phyloP scores from a whole-genome alignment of 2,113 vertebrate species.

The Hyaena hyaena region DNA sequence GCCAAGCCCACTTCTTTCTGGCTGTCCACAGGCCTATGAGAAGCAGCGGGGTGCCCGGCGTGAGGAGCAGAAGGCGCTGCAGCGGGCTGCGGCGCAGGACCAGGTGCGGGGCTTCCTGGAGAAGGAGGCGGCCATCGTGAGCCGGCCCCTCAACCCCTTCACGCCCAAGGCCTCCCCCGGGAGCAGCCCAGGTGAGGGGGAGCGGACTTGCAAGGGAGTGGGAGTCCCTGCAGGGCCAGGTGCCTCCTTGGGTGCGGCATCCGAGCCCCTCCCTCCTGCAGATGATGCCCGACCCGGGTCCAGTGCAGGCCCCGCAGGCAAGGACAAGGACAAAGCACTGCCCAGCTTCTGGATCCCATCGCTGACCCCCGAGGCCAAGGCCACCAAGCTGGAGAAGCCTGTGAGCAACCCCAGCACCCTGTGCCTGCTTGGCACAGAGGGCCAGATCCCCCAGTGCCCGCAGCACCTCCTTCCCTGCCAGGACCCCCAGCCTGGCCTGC shows the following conservation, averaged over 20 bases:
- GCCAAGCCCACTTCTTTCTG: accelerated
- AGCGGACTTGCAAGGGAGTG: accelerated
- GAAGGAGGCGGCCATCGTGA: slow-evolving; percentile 92
- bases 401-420: slow-evolving; percentile 81
- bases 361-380: slow-evolving; percentile 93
- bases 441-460: not conserved
- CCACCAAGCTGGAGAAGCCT: slow-evolving; percentile 91
- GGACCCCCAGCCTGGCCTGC: not conserved
- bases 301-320: not conserved
- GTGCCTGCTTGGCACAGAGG: not conserved
- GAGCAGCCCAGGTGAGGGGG: slow-evolving; percentile 24
- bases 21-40: slow-evolving; percentile 88
- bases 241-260: accelerated
- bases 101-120: slow-evolving; percentile 91
- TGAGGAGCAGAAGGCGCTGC: slow-evolving; percentile 88
- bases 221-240: not conserved
- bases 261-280: not conserved
- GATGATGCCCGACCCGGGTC: slow-evolving; percentile 68
- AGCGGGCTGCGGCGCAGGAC: slow-evolving; percentile 89
- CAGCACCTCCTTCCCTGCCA: accelerated
- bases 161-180: not conserved
- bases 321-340: slow-evolving; percentile 81
- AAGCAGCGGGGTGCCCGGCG: slow-evolving; percentile 91
- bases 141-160: slow-evolving; percentile 95
- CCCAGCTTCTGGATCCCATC: slow-evolving; percentile 96